Percentiles rank a stretch among this genome's conserved stretches.
Evolutionary conservation across 2,888 invertebrate genomes (phyloP).

Genomic region (Macrosoma leucophasiata): DNA sequence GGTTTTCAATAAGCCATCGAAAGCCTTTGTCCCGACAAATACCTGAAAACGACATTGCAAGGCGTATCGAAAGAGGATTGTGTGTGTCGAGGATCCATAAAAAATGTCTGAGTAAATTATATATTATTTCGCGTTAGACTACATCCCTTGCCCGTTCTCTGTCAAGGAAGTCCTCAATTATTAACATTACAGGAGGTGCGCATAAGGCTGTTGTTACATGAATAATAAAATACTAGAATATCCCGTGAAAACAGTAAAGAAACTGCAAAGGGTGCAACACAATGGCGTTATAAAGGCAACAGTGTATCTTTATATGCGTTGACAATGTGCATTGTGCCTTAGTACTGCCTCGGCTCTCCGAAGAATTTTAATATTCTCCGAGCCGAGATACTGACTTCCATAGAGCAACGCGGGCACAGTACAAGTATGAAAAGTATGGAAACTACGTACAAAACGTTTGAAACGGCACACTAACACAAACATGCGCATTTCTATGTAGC

Average conservation of each 20-base stretch:
- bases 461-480: too few species aligned
- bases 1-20: slow-evolving; percentile 13
- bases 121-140: slow-evolving; percentile 33
- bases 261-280: slow-evolving; percentile 60
- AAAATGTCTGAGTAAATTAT: slow-evolving; percentile 31
- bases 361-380: slow-evolving; percentile 40
- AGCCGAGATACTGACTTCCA: slow-evolving; percentile 37
- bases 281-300: slow-evolving; percentile 69
- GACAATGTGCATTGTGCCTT: slow-evolving; percentile 69
- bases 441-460: too few species aligned
- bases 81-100: slow-evolving; percentile 21
- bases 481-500: too few species aligned
- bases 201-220: slow-evolving; percentile 62
- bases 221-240: slow-evolving; percentile 68
- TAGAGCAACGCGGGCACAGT: too few species aligned
- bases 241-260: slow-evolving; percentile 61
- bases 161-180: slow-evolving; percentile 64
- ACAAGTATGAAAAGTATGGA: too few species aligned
- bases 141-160: slow-evolving; percentile 38
- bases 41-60: slow-evolving; percentile 14
- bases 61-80: slow-evolving; percentile 21
- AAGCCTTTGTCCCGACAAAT: slow-evolving; percentile 13
- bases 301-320: slow-evolving; percentile 66
- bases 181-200: slow-evolving; percentile 59
- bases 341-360: slow-evolving; percentile 30